These are phyloP conservation scores for Sebastolobus altivelis DNA, from an alignment of 2,797 vertebrate genomes.

Conservation along the genomic window DNA sequence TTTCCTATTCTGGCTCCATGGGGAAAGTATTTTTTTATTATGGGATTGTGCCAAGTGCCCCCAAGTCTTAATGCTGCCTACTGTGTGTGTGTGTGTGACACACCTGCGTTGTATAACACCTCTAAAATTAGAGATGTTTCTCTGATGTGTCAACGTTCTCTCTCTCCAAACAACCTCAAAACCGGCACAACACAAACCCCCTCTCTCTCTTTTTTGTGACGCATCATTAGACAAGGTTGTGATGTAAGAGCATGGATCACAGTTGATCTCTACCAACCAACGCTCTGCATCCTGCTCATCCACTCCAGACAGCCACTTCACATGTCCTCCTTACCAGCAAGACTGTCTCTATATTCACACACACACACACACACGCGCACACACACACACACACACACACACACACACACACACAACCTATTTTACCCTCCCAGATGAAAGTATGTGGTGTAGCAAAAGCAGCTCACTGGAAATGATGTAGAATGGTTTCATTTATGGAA, in stretches of 20 bases:
- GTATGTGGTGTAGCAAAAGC: background rate
- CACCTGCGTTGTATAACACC: constrained; percentile 22
- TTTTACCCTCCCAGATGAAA: constrained; percentile 16
- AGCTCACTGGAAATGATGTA: background rate
- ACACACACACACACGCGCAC: constrained; percentile 20
- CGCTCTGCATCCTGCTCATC: constrained; percentile 27
- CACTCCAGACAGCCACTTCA: constrained; percentile 28
- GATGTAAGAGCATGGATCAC: constrained; percentile 65
- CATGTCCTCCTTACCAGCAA: constrained; percentile 31
- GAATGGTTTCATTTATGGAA: background rate
- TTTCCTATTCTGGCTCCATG: constrained; percentile 15
- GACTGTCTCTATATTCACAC: constrained; percentile 4
- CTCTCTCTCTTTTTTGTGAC: constrained; percentile 42
- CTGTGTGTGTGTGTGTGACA: constrained; percentile 1
- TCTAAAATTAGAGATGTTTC: constrained; percentile 18
- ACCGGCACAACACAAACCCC: background rate
- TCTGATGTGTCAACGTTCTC: constrained; percentile 2
- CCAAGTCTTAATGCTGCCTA: constrained; percentile 5
- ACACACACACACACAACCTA: background rate
- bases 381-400: constrained; percentile 1
- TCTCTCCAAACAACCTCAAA: constrained; percentile 36
- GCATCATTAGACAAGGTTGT: constrained; percentile 59
- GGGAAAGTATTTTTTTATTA: constrained; percentile 7
- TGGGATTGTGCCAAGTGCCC: constrained; percentile 5
- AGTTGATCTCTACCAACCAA: constrained; percentile 34